phyloP scores from a whole-genome alignment of 2,113 vertebrate species.

The Buteo buteo region DNA sequence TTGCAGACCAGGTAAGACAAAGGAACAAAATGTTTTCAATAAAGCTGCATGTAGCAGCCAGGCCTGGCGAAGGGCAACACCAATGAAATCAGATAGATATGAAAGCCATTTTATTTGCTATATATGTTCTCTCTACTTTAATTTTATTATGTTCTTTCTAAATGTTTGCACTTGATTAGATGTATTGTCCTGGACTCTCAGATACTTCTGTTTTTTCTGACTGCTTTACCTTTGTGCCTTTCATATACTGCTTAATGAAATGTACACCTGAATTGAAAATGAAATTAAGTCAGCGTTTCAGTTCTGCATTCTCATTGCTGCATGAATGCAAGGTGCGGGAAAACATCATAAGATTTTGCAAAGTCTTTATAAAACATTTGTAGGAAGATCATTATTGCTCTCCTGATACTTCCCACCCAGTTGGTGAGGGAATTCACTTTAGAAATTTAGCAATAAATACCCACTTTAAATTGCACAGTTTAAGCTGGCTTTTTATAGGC shows the following conservation, averaged over 20 bases:
- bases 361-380: neutral
- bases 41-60: neutral
- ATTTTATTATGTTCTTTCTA: neutral
- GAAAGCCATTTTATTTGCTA: neutral
- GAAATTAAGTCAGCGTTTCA: neutral
- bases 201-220: neutral
- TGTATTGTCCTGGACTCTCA: rapidly evolving
- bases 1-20: neutral
- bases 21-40: neutral
- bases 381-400: neutral
- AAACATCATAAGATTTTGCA: neutral
- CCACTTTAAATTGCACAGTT: neutral
- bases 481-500: neutral
- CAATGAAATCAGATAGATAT: neutral
- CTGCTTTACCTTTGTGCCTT: neutral
- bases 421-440: neutral
- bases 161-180: neutral
- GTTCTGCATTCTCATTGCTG: neutral
- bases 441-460: neutral
- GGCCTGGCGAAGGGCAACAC: neutral
- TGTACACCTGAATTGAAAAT: neutral
- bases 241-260: neutral
- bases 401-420: neutral
- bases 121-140: neutral
- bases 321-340: neutral